Percentiles rank a stretch among this genome's conserved stretches.
phyloP scores from a whole-genome alignment of 2,113 vertebrate species.

The Tychaedon coryphoeus region DNA sequence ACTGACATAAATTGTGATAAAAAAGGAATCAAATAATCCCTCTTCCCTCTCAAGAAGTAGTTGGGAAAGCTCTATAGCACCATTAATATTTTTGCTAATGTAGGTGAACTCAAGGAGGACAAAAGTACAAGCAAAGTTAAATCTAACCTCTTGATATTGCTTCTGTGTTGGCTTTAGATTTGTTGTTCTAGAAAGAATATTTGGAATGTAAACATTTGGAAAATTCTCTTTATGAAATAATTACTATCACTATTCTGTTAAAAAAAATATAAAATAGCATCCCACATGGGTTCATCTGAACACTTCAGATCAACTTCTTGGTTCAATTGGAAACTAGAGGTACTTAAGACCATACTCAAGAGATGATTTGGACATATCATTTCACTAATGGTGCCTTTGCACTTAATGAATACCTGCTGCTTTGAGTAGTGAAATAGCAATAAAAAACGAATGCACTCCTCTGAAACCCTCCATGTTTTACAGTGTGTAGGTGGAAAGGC shows the following conservation, averaged over 20 bases:
- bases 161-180: slow-evolving; percentile 18
- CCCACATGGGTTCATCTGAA: background rate
- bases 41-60: slow-evolving; percentile 61
- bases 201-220: background rate
- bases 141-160: background rate
- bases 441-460: background rate
- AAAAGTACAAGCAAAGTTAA: slow-evolving; percentile 27
- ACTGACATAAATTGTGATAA: slow-evolving; percentile 74
- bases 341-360: too few species aligned
- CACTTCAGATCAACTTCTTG: background rate
- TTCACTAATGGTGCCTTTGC: background rate
- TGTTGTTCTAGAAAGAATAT: slow-evolving; percentile 22
- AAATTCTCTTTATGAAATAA: background rate
- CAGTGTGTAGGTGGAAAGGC: background rate
- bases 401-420: accelerated
- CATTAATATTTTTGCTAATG: slow-evolving; percentile 74
- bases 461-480: background rate
- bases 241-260: background rate
- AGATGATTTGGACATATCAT: too few species aligned
- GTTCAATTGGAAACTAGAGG: background rate
- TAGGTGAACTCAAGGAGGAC: slow-evolving; percentile 37
- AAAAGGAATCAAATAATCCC: slow-evolving; percentile 62
- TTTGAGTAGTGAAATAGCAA: background rate
- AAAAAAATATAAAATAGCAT: background rate
- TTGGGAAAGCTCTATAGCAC: slow-evolving; percentile 59